Conservation (phyloP, 2,113 vertebrate genomes). For the Mixornis gularis region DNA sequence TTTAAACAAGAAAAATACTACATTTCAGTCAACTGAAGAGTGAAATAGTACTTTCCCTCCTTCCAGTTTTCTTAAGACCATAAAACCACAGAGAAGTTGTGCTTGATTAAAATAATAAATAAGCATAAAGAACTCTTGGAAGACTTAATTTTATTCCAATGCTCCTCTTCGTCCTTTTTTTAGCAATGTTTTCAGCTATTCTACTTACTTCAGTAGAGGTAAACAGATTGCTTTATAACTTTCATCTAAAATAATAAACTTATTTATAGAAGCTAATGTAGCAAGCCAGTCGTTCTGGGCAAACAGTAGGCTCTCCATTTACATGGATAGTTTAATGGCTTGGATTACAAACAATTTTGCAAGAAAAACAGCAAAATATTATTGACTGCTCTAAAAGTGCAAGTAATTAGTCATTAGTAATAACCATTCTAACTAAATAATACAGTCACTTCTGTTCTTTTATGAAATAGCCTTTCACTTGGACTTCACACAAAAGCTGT, state of each 20-base stretch:
- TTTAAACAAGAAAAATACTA: constrained; percentile 24
- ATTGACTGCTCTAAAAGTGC: neutral
- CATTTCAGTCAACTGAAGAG: constrained; percentile 28
- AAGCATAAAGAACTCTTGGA: neutral
- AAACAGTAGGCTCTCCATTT: neutral
- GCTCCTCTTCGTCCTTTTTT: neutral
- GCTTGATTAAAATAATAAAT: constrained; percentile 9
- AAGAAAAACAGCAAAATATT: neutral
- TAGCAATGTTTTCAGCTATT: neutral
- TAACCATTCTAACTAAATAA: neutral
- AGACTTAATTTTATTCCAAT: neutral
- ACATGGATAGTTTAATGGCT: neutral
- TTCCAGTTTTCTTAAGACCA: constrained; percentile 10
- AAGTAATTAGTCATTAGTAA: neutral
- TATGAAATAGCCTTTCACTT: neutral
- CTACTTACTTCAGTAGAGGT: neutral
- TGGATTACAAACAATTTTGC: neutral
- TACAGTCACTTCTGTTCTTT: neutral
- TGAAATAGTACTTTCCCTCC: constrained; percentile 13
- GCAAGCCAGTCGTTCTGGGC: neutral
- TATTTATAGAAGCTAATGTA: constrained; percentile 33
- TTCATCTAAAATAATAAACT: constrained; percentile 25
- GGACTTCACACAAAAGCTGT: neutral
- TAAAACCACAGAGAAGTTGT: constrained; percentile 23
- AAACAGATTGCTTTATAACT: constrained; percentile 31